Evolutionary conservation across 2,797 vertebrate genomes (phyloP), one percentile per base, ranked within the genome.

Genomic region (Octomys mimax): DNA sequence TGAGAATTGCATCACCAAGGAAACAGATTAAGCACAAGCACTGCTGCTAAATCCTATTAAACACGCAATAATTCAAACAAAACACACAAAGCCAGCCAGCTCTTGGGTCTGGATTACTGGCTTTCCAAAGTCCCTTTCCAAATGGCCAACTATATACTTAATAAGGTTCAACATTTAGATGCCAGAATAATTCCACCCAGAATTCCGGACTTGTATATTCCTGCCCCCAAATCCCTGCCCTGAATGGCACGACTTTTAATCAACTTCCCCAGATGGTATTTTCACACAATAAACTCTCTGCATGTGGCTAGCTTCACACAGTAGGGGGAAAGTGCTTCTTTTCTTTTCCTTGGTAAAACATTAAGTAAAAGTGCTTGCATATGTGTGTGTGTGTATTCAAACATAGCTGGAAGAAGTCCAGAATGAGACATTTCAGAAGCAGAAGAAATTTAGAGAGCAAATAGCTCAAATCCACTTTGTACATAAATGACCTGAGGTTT

Each of bases 1-100:
- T 89, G 93, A 95, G 97, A 95, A 95, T 92, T 97, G 80, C 91
- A 97, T 98, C 97, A 92, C 97, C 95, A 98, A 97, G 98, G 98
- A 97, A 98, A 98, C 97, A 89, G 92, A 95, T 82, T 83, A 73
- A 97, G 92, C 93, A 62, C 77, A 96, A 86, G 90, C 87, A 16
- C 83, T 78, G 85, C 85, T 92, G 82, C 88, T 97, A 96, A 97
- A 96, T 98, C 96, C 89, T 96, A 96, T 75, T 98, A 97, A 95
- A 92, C 24, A 71, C 85, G 95, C 86, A 96, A 95, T 95, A 92
- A 98, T 90, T 97, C 94, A 94, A 81, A 68, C 21, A 81, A 97
- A 96, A 80, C 49, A 42, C 89, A 87, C 95, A 94, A 92, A 96
- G 91, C 95, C 90, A 96, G 42, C 18, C 79, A 71, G 73, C 24